These are phyloP conservation scores for Epinotia ramella DNA, from an alignment of 2,888 invertebrate species.

Conservation along the genomic window DNA sequence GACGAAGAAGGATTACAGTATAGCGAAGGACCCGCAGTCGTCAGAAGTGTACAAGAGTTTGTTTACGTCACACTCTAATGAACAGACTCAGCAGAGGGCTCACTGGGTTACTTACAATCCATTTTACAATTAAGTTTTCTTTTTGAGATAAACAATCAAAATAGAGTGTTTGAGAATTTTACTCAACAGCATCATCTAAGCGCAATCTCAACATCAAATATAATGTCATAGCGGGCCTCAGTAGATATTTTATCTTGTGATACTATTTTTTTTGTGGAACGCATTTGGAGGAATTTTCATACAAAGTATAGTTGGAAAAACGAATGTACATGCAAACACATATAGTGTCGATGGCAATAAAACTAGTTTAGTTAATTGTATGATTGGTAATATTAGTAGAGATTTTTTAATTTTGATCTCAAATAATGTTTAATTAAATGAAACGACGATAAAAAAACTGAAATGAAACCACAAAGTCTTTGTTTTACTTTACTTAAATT, in stretches of 20 bases:
- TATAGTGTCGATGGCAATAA: too few relatives aligned
- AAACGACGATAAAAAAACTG: not conserved
- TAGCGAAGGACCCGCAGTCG: slow-evolving; percentile 95
- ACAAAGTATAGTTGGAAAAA: not conserved
- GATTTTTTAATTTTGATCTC: too few relatives aligned
- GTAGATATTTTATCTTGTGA: too few relatives aligned
- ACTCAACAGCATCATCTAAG: too few relatives aligned
- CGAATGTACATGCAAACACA: not conserved
- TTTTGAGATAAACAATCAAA: too few relatives aligned
- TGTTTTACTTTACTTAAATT: slow-evolving; percentile 29
- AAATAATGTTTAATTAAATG: not conserved
- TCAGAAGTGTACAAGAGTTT: slow-evolving; percentile 97
- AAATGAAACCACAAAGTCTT: slow-evolving; percentile 20
- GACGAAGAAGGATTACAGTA: slow-evolving; percentile 91
- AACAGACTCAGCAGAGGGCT: slow-evolving; percentile 93
- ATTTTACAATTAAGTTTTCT: slow-evolving; percentile 89
- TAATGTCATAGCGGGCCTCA: too few relatives aligned
- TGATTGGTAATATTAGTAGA: too few relatives aligned
- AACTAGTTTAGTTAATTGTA: too few relatives aligned
- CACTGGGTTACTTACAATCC: slow-evolving; percentile 99
- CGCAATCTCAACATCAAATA: too few relatives aligned
- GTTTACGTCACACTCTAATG: slow-evolving; percentile 95
- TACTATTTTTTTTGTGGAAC: too few relatives aligned
- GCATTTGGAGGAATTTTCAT: not conserved
- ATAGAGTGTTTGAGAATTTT: too few relatives aligned